Base-by-base conservation (phyloP, 2,797 vertebrate genomes). In the Sebastes reedi region DNA sequence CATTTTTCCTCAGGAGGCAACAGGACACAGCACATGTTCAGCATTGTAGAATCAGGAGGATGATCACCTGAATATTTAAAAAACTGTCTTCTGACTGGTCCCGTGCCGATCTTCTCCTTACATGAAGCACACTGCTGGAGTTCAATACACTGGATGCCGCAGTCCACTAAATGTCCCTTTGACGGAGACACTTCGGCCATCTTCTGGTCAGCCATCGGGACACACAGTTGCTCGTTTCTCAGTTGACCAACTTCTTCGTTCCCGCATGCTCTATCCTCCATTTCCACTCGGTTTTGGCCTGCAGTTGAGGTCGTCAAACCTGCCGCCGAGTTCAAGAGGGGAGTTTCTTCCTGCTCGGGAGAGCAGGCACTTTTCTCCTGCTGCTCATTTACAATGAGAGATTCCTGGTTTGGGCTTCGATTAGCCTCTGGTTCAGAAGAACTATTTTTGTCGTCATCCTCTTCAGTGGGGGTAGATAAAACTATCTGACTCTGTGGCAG, bases 361-460 rank as follows among this genome's bases (percentile, higher is more conserved):
- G 78, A 73, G 58, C 68, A 4, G 9, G 4, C 13, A 5, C 59
- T 60, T 54, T 69, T 76, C 36, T 76, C 72, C 64, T 20, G 54
- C 14, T 71, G 25, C 32, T 75, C 73, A 9, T 36, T 70, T 10
- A 58, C 16, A 46, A 7, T 6, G 0, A 66, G 8, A 27, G 4
- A 30, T 34, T 81, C 75, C 85, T 84, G 90, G 77, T 91, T 89
- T 55, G 74, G 88, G 84, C 83, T 87, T 74, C 16, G 71, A 75
- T 36, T 18, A 77, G 82, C 82, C 86, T 80, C 88, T 0, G 85
- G 87, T 84, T 93, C 89, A 78, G 92, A 85, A 90, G 88, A 90
- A 81, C 79, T 5, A 27, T 74, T 67, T 71, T 46, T 54, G 6
- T 77, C 66, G 4, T 42, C 5, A 0, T 80, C 59, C 30, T 82